Percentiles rank a stretch among this genome's conserved stretches.
Evolutionary conservation across 2,113 vertebrate genomes (phyloP).

Genomic region (Mus pahari): DNA sequence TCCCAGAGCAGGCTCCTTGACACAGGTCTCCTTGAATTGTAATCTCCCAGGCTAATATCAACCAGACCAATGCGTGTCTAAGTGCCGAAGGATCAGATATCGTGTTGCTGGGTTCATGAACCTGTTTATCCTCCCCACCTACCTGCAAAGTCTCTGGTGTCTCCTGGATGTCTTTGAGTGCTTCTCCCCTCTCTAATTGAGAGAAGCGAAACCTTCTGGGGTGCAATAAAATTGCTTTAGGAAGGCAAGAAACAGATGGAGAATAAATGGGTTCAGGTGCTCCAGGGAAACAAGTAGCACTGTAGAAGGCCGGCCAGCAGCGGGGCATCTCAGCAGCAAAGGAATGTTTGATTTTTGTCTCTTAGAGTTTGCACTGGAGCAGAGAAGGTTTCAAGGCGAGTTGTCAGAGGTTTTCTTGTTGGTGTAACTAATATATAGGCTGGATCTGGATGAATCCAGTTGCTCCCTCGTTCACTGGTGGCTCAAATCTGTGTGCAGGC

Average conservation of each 20-base stretch:
- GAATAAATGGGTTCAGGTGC: slow-evolving; percentile 77
- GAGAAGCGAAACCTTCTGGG: slow-evolving; percentile 71
- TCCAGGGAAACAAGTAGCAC: slow-evolving; percentile 10
- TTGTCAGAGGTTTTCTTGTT: neutral
- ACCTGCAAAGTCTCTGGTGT: slow-evolving; percentile 60
- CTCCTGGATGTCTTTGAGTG: slow-evolving; percentile 63
- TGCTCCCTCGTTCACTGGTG: neutral
- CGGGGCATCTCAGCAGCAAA: slow-evolving; percentile 46
- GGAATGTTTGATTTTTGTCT: slow-evolving; percentile 69
- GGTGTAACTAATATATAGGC: neutral
- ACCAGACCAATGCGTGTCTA: neutral
- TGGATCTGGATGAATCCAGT: neutral
- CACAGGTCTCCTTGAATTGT: slow-evolving; percentile 21
- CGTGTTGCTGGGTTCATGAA: slow-evolving; percentile 46
- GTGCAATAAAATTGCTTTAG: slow-evolving; percentile 74
- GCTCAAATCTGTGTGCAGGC: neutral
- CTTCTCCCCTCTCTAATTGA: slow-evolving; percentile 67
- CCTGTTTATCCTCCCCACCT: slow-evolving; percentile 61
- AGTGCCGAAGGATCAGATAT: neutral
- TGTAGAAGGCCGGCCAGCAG: slow-evolving; percentile 61
- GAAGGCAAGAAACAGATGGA: slow-evolving; percentile 78
- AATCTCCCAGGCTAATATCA: neutral
- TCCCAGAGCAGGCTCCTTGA: neutral
- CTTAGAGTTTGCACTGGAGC: slow-evolving; percentile 49
- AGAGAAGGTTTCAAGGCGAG: slow-evolving; percentile 56